Evolutionary conservation across 2,797 vertebrate species (phyloP).

Genomic region (Etheostoma perlongum): DNA sequence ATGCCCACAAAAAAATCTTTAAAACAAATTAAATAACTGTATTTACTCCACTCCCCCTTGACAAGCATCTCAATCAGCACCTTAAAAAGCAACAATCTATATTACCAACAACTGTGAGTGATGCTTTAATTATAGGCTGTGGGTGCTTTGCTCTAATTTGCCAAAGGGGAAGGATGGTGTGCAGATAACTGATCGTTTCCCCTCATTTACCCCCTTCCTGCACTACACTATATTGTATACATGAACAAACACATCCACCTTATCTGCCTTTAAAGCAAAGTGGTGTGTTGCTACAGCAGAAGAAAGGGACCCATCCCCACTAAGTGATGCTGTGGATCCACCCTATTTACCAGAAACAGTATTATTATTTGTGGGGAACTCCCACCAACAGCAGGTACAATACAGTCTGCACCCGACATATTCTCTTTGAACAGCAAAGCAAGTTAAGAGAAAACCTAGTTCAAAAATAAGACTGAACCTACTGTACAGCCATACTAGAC

Average conservation of each 20-base stretch:
- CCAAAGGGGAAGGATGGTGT: conserved; percentile 32
- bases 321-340: background rate
- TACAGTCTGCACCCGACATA: background rate
- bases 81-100: conserved; percentile 14
- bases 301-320: background rate
- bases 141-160: background rate
- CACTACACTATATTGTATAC: background rate
- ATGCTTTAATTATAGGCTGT: conserved; percentile 43
- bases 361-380: background rate
- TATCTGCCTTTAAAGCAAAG: background rate
- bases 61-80: conserved; percentile 6
- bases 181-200: conserved; percentile 4
- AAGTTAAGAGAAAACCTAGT: background rate
- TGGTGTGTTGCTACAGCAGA: background rate
- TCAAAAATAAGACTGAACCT: background rate
- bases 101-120: conserved; percentile 11
- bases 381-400: background rate
- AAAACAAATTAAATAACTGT: too few species aligned
- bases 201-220: conserved; percentile 11
- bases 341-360: background rate
- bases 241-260: conserved; percentile 14
- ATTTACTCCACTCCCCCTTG: background rate
- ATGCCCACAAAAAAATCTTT: too few species aligned
- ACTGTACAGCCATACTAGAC: background rate
- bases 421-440: background rate